Percentiles rank a stretch among this genome's conserved stretches.
These are phyloP conservation scores for Goniozus legneri DNA, from an alignment of 1,140 invertebrate genomes.

Conservation along the genomic window DNA sequence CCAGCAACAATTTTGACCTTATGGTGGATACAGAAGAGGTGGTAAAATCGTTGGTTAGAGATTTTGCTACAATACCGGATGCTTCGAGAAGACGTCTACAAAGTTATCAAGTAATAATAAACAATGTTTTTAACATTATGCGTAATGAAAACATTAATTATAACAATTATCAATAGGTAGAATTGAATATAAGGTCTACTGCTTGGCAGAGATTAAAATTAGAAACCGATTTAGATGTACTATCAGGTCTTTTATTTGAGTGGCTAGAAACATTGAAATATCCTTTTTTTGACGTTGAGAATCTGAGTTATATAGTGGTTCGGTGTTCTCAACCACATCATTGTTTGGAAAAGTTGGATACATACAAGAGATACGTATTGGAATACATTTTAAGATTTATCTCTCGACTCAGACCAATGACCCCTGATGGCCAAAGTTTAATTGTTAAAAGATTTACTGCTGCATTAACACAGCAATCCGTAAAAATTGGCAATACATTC, in stretches of 20 bases:
- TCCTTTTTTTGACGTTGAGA: constrained; percentile 65
- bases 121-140: neutral
- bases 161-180: constrained; percentile 42
- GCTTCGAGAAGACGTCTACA: constrained; percentile 46
- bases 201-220: constrained; percentile 65
- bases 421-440: constrained; percentile 56
- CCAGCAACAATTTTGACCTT: constrained; percentile 24
- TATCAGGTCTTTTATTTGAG: constrained; percentile 63
- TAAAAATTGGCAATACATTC: constrained; percentile 55
- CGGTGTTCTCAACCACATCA: constrained; percentile 56
- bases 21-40: constrained; percentile 43
- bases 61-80: constrained; percentile 57
- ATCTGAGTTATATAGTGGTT: constrained; percentile 67
- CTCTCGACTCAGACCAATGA: constrained; percentile 62
- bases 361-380: constrained; percentile 62
- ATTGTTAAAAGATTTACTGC: constrained; percentile 63
- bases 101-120: constrained; percentile 37
- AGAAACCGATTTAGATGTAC: constrained; percentile 62
- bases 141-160: constrained; percentile 1
- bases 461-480: constrained; percentile 63
- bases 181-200: constrained; percentile 65
- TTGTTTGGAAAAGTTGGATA: constrained; percentile 62
- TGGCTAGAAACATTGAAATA: constrained; percentile 69
- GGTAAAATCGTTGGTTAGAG: constrained; percentile 50
- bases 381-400: constrained; percentile 74